phyloP scores from a whole-genome alignment of 2,888 invertebrate species.

The Gerris lacustris region DNA sequence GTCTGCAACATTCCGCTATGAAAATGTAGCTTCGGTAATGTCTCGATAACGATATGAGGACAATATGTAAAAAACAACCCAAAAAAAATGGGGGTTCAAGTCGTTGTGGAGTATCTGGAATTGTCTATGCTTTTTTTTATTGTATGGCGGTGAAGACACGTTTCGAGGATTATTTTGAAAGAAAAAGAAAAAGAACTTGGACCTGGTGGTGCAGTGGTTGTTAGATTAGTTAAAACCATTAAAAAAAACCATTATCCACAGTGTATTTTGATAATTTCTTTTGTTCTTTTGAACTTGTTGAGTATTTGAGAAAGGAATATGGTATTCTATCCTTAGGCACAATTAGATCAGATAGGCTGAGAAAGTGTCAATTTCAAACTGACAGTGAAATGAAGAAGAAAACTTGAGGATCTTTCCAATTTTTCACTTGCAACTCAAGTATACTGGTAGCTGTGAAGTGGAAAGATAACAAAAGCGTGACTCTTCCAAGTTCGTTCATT shows the following conservation, averaged over 20 bases:
- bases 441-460: background rate
- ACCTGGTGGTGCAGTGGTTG: background rate
- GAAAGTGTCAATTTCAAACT: background rate
- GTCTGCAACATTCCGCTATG: background rate
- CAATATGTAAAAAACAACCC: constrained; percentile 36
- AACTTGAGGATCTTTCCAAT: background rate
- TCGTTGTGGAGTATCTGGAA: constrained; percentile 34
- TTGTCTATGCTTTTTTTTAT: constrained; percentile 18
- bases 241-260: too few relatives aligned
- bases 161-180: background rate
- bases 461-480: too few relatives aligned
- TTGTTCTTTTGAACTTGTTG: too few relatives aligned
- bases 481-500: too few relatives aligned
- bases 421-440: constrained; percentile 4
- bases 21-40: constrained; percentile 13
- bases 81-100: constrained; percentile 35
- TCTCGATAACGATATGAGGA: constrained; percentile 10
- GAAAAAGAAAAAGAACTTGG: background rate
- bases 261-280: too few relatives aligned
- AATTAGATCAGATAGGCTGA: background rate
- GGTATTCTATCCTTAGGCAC: background rate
- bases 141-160: background rate
- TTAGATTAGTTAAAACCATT: background rate
- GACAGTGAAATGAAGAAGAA: background rate
- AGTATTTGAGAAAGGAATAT: background rate